These are phyloP conservation scores for Drosophila kambysellisi DNA, from an alignment of 2,888 invertebrate genomes.

Conservation along the genomic window DNA sequence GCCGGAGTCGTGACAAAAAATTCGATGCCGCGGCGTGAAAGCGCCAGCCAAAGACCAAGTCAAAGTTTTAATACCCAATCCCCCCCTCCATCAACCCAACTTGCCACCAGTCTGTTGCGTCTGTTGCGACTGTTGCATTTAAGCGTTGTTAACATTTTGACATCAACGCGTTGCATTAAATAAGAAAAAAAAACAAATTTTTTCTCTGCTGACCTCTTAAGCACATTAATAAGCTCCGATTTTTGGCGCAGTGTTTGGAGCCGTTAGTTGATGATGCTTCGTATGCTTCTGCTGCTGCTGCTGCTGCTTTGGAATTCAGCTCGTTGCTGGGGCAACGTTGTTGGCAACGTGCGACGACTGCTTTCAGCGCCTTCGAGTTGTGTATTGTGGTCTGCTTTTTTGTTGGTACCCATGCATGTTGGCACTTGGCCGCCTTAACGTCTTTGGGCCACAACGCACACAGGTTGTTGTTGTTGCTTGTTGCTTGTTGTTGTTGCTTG, in stretches of 20 bases:
- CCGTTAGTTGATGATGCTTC: constrained; percentile 30
- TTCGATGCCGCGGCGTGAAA: constrained; percentile 70
- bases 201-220: constrained; percentile 41
- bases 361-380: constrained; percentile 41
- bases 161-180: constrained; percentile 73
- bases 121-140: constrained; percentile 36
- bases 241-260: constrained; percentile 36
- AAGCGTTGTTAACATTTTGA: constrained; percentile 75
- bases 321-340: constrained; percentile 16
- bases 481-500: not conserved
- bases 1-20: constrained; percentile 78
- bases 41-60: constrained; percentile 52
- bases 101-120: not conserved
- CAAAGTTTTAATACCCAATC: constrained; percentile 5
- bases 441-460: constrained; percentile 56
- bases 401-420: constrained; percentile 67
- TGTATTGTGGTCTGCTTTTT: constrained; percentile 48
- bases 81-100: not conserved
- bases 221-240: constrained; percentile 72
- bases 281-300: not conserved
- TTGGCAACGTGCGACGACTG: constrained; percentile 34
- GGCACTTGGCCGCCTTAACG: constrained; percentile 76
- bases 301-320: constrained; percentile 51
- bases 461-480: constrained; percentile 8
- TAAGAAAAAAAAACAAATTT: constrained; percentile 3